Percentiles rank a stretch among this genome's conserved stretches.
Conservation (phyloP, 53 echinoderm and acorn worm genomes). For the Hippasteria phrygiana region DNA sequence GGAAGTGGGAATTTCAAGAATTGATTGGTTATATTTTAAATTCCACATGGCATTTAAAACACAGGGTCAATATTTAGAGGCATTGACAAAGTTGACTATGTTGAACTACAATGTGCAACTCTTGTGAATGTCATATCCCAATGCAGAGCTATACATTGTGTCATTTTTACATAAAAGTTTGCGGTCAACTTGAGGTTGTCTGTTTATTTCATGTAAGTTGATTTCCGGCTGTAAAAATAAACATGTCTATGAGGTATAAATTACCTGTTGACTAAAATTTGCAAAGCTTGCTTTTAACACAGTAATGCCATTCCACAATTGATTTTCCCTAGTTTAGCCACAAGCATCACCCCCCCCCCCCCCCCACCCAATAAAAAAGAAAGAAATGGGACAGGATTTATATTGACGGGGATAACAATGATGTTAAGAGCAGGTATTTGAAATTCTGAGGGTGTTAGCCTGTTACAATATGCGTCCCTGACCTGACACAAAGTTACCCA, state of each 20-base stretch:
- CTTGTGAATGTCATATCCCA: too few relatives aligned
- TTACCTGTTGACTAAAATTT: slow-evolving; percentile 23
- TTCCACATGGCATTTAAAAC: too few relatives aligned
- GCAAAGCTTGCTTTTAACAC: background rate
- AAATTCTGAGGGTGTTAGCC: background rate
- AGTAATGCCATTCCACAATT: background rate
- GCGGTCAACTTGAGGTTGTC: too few relatives aligned
- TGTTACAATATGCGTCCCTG: slow-evolving; percentile 41
- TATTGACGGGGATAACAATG: slow-evolving; percentile 14
- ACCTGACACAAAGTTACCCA: background rate
- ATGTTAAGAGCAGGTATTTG: background rate
- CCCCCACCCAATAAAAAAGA: background rate
- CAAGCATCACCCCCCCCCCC: background rate
- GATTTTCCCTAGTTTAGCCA: slow-evolving; percentile 19
- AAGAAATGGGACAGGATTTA: background rate
- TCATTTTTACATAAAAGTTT: too few relatives aligned
- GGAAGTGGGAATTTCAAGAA: too few relatives aligned
- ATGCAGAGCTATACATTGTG: too few relatives aligned
- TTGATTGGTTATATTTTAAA: too few relatives aligned
- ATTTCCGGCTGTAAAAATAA: background rate
- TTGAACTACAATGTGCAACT: too few relatives aligned
- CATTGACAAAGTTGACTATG: too few relatives aligned
- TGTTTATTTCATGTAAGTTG: background rate
- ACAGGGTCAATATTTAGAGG: too few relatives aligned
- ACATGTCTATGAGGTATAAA: background rate